These are phyloP conservation scores for Archocentrus centrarchus DNA, from an alignment of 2,113 vertebrate species.

Conservation along the genomic window DNA sequence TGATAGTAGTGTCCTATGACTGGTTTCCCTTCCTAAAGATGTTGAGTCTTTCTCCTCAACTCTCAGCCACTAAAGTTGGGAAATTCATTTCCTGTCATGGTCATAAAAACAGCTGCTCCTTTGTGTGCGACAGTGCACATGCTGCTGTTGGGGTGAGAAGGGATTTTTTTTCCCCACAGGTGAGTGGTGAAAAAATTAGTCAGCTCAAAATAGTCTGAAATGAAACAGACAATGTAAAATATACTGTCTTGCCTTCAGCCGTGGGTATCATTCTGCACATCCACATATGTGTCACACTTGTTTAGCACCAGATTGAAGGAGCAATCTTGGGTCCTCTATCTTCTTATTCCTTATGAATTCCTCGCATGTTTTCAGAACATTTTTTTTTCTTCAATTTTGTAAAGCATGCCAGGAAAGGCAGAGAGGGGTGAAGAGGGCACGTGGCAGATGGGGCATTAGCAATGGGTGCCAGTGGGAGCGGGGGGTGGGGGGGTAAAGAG, in stretches of 20 bases:
- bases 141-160: neutral
- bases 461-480: constrained; percentile 43
- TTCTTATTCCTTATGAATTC: neutral
- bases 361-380: neutral
- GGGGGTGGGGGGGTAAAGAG: neutral
- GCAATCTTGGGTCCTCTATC: neutral
- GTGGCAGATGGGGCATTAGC: constrained; percentile 73
- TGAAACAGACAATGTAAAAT: neutral
- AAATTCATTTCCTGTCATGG: neutral
- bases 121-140: neutral
- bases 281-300: neutral
- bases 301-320: neutral
- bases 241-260: neutral
- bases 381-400: neutral
- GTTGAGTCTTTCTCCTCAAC: neutral
- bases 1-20: constrained; percentile 6
- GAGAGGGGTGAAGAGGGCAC: constrained; percentile 43
- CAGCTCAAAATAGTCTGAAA: neutral
- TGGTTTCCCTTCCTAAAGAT: constrained; percentile 45
- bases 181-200: neutral
- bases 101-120: neutral
- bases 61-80: neutral
- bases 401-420: constrained; percentile 21
- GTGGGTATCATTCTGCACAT: neutral
- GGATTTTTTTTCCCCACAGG: constrained; percentile 8